These are phyloP conservation scores for Cantharis rufa DNA, from an alignment of 2,888 invertebrate species.

Conservation along the genomic window DNA sequence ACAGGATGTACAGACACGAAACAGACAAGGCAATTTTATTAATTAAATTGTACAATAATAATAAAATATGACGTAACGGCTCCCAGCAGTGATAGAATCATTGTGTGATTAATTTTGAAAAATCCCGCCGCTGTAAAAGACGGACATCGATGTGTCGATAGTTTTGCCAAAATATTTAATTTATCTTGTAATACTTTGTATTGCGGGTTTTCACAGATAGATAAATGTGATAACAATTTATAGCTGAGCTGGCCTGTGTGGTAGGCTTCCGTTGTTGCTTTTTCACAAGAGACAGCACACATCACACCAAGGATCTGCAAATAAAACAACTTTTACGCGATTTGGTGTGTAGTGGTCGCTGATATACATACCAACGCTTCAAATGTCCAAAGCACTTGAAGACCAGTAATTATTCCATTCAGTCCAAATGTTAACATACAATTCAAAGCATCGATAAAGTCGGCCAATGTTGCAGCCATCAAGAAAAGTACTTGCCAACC, in stretches of 20 bases:
- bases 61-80: constrained; percentile 30
- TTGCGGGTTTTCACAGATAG: constrained; percentile 9
- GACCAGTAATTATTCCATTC: background rate
- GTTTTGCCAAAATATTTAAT: constrained; percentile 15
- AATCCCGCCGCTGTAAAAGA: constrained; percentile 31
- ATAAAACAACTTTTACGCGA: background rate
- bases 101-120: constrained; percentile 26
- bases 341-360: too few relatives aligned
- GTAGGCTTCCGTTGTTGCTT: constrained; percentile 32
- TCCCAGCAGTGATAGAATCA: constrained; percentile 27
- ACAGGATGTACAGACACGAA: too few relatives aligned
- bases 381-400: background rate
- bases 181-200: constrained; percentile 2
- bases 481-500: background rate
- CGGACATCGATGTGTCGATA: constrained; percentile 17
- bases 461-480: background rate
- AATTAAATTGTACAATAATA: constrained; percentile 29
- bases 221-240: constrained; percentile 31
- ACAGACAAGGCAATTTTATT: too few relatives aligned
- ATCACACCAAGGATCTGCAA: constrained; percentile 33
- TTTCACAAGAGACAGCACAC: constrained; percentile 33
- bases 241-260: constrained; percentile 32
- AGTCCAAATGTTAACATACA: background rate
- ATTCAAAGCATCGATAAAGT: background rate
- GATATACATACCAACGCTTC: background rate